phyloP scores from a whole-genome alignment of 1,140 invertebrate species.

The Drosophila gunungcola region DNA sequence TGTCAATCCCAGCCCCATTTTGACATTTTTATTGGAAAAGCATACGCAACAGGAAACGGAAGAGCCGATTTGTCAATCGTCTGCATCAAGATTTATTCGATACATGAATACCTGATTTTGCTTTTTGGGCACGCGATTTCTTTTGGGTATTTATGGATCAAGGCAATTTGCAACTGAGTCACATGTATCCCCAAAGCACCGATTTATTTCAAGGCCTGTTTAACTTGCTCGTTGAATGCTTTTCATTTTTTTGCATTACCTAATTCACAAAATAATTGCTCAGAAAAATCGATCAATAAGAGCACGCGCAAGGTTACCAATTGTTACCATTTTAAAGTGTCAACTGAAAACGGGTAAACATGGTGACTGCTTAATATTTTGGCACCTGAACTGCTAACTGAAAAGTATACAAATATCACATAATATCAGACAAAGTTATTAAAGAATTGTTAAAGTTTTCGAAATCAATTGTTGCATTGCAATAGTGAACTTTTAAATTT shows the following conservation, averaged over 20 bases:
- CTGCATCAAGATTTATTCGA: conserved; percentile 47
- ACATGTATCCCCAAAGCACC: not conserved
- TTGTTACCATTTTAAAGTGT: conserved; percentile 3
- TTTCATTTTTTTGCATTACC: not conserved
- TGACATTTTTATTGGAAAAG: conserved; percentile 17
- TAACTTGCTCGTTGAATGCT: not conserved
- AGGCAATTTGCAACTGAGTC: conserved; percentile 18
- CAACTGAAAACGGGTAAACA: conserved; percentile 12
- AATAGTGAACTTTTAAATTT: too few relatives aligned
- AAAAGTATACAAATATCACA: conserved; percentile 9
- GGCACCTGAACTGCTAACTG: conserved; percentile 12
- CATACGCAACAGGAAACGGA: conserved; percentile 48
- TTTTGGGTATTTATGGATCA: conserved; percentile 14
- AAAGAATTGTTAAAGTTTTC: not conserved
- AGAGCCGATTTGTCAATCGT: conserved; percentile 61
- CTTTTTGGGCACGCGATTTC: conserved; percentile 17
- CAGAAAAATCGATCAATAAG: too few relatives aligned
- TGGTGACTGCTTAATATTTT: conserved; percentile 13
- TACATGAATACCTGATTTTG: conserved; percentile 38
- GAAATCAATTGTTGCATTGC: too few relatives aligned
- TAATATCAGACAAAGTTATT: not conserved
- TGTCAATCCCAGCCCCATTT: conserved; percentile 16
- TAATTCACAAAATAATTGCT: not conserved
- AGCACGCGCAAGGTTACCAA: not conserved
- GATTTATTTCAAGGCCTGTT: not conserved